Base-by-base conservation (phyloP, 2,888 invertebrate genomes). In the Muscina levida region DNA sequence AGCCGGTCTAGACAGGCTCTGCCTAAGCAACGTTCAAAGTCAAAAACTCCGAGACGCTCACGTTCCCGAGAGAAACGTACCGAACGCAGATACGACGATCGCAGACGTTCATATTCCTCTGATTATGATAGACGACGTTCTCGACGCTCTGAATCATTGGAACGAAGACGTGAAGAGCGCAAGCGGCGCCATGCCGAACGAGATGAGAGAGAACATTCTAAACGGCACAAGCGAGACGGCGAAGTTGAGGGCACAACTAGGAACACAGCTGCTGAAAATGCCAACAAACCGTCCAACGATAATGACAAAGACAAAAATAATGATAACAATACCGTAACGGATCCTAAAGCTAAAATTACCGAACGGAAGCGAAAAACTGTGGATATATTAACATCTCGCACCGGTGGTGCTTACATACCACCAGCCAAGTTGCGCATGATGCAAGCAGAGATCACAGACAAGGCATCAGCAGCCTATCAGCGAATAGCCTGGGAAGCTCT, bases 401-500 rank as follows among this genome's bases (percentile, higher is more conserved):
- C 97, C 8, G 97, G 97, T 46, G 97, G 97, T 73, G 99, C 99
- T 2, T 99, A 99, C 87, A 99, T 99, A 86, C 99, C 99, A 0
- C 99, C 99, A 0, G 99, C 99, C 0, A 97, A 96, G 87, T 92
- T 99, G 48, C 93, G 96, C 22, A 93, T 98, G 93, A 97, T 99
- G 97, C 98, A 99, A 91, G 96, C 96, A 0, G 95, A 96, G 89
- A 98, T 99, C 68, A 97, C 96, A 0, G 99, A 99, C 87, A 99
- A 99, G 92, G 93, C 95, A n/a, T 97, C 97, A 80, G 94, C 95
- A 24, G 97, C 97, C 1, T 99, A 97, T 91, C 99, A 99, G 90
- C 92, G 99, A 84, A 94, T 99, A 65, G 96, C 99, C 0, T 99
- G 99, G 99, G 99, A 99, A 91, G 98, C 98, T 0, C 91, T 99